Evolutionary conservation across 1,140 invertebrate genomes (phyloP).

Genomic region (Araneus ventricosus): DNA sequence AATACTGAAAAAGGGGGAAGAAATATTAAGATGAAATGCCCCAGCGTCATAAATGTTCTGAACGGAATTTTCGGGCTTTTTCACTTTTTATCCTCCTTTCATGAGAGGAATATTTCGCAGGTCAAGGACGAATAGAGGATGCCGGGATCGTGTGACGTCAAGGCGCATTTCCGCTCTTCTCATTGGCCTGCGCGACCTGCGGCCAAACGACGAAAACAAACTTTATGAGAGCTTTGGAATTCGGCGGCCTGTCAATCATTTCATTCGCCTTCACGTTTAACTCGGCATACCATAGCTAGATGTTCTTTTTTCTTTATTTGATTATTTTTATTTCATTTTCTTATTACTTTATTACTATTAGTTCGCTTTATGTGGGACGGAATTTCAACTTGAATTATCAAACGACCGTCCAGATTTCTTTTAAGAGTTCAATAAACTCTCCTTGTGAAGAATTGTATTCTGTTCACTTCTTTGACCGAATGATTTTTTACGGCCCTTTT

Average conservation of each 20-base stretch:
- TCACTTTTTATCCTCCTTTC: slow-evolving; percentile 68
- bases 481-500: background rate
- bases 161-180: slow-evolving; percentile 1
- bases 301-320: background rate
- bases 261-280: slow-evolving; percentile 13
- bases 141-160: slow-evolving; percentile 48
- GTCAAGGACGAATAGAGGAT: slow-evolving; percentile 72
- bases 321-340: slow-evolving; percentile 25
- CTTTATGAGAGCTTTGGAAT: slow-evolving; percentile 65
- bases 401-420: background rate
- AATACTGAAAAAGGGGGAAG: slow-evolving; percentile 45
- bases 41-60: slow-evolving; percentile 59
- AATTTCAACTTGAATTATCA: background rate
- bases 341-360: slow-evolving; percentile 29
- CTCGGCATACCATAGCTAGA: slow-evolving; percentile 23
- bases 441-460: background rate
- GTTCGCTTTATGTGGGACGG: background rate
- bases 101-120: slow-evolving; percentile 64
- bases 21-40: slow-evolving; percentile 71
- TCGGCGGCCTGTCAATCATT: slow-evolving; percentile 56
- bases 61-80: slow-evolving; percentile 69
- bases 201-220: slow-evolving; percentile 62
- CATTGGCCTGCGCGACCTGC: slow-evolving; percentile 46
- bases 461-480: background rate
- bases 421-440: background rate